Evolutionary conservation across 2,797 vertebrate genomes (phyloP).

Genomic region (Epinephelus awoara): DNA sequence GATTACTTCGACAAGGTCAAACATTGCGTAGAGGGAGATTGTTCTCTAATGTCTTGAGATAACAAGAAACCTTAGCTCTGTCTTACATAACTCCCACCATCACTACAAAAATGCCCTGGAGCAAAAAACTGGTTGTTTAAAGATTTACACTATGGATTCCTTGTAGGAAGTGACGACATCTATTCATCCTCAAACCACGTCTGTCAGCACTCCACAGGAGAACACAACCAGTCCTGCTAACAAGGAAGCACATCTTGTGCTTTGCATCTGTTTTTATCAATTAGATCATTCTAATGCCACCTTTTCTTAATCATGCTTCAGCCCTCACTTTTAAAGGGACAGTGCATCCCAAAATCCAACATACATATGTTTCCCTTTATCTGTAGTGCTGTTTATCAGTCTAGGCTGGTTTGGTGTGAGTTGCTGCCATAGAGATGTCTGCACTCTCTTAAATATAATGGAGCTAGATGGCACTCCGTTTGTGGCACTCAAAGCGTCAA

Average conservation of each 20-base stretch:
- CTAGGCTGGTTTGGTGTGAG: too few species aligned
- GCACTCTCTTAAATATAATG: too few species aligned
- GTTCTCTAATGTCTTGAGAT: conserved; percentile 5
- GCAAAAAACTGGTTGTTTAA: background rate
- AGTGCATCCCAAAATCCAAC: too few species aligned
- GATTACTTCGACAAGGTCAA: conserved; percentile 30
- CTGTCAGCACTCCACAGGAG: background rate
- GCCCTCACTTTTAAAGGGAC: too few species aligned
- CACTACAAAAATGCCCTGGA: background rate
- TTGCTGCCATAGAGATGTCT: too few species aligned
- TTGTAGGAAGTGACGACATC: background rate
- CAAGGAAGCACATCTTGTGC: background rate
- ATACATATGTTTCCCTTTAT: too few species aligned
- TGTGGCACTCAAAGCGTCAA: too few species aligned
- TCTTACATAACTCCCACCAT: background rate
- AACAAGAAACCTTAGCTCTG: background rate
- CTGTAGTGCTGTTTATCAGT: too few species aligned
- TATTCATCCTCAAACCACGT: conserved; percentile 4
- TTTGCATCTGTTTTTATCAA: background rate
- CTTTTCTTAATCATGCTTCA: background rate
- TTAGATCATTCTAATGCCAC: background rate
- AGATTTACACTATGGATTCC: background rate
- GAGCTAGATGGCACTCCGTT: too few species aligned
- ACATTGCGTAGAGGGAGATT: conserved; percentile 1
- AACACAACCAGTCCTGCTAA: background rate